Conservation (phyloP, 2,888 invertebrate genomes). For the Lordiphosa andalusiaca region DNA sequence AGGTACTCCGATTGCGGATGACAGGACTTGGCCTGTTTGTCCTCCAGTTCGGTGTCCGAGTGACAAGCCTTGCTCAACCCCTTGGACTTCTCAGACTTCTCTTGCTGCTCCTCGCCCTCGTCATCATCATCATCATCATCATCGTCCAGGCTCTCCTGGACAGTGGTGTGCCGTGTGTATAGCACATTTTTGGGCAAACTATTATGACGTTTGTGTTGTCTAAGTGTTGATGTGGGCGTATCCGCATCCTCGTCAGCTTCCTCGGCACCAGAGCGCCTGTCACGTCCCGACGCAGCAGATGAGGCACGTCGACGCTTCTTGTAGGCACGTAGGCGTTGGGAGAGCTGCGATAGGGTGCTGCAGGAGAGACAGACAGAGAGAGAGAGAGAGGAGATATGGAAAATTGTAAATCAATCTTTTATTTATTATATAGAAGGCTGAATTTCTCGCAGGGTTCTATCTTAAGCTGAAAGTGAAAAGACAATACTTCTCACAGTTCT, state of each 20-base stretch:
- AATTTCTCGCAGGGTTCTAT: too few species aligned
- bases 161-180: constrained; percentile 48
- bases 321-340: constrained; percentile 56
- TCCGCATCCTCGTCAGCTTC: constrained; percentile 52
- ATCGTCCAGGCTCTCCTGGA: constrained; percentile 41
- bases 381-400: too few species aligned
- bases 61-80: constrained; percentile 42
- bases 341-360: constrained; percentile 70
- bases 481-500: too few species aligned
- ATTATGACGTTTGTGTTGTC: constrained; percentile 70
- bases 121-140: constrained; percentile 33
- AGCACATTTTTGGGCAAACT: constrained; percentile 77
- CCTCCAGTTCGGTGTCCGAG: constrained; percentile 62
- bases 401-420: too few species aligned
- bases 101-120: constrained; percentile 4
- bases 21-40: constrained; percentile 36
- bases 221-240: constrained; percentile 46
- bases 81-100: constrained; percentile 23
- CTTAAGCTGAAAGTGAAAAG: too few species aligned
- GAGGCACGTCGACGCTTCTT: constrained; percentile 74
- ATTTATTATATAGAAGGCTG: too few species aligned
- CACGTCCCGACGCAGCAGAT: constrained; percentile 59
- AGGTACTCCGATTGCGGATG: constrained; percentile 76
- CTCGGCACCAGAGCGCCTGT: constrained; percentile 39
- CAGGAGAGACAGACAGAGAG: too few species aligned